Evolutionary conservation across 2,888 invertebrate genomes (phyloP).

Genomic region (Neuroscelio doddi): DNA sequence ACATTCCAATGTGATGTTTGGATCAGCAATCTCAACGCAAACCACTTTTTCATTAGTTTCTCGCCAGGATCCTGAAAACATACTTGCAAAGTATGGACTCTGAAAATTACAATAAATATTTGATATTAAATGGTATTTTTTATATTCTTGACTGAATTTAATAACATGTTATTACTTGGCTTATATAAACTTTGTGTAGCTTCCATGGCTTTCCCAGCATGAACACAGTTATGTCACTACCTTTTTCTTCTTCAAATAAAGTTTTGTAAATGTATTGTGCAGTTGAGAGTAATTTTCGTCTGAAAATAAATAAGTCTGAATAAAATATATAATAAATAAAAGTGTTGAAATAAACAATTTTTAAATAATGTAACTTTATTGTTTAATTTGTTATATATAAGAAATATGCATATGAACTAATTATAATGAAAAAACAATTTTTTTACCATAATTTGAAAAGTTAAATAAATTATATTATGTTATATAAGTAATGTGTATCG

Average conservation of each 20-base stretch:
- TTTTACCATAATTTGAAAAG: too few species aligned
- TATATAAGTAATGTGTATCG: too few species aligned
- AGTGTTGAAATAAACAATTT: too few species aligned
- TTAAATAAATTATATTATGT: too few species aligned
- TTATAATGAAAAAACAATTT: too few species aligned
- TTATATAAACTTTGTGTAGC: constrained; percentile 85
- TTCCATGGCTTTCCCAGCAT: constrained; percentile 83
- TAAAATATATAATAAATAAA: neutral
- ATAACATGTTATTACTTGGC: too few species aligned
- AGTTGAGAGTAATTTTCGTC: constrained; percentile 81
- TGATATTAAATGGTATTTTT: too few species aligned
- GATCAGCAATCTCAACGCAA: constrained; percentile 81
- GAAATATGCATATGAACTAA: too few species aligned
- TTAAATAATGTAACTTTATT: too few species aligned
- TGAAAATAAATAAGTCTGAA: constrained; percentile 65
- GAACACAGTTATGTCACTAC: constrained; percentile 82
- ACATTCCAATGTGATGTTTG: constrained; percentile 80
- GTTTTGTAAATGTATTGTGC: constrained; percentile 86
- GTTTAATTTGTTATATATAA: too few species aligned
- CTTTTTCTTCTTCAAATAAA: constrained; percentile 82
- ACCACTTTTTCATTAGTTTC: constrained; percentile 80
- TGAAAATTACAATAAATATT: constrained; percentile 61
- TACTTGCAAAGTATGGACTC: constrained; percentile 85
- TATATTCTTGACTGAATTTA: too few species aligned
- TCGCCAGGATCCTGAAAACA: constrained; percentile 87